Evolutionary conservation across 2,888 invertebrate genomes (phyloP).

Genomic region (Philereme vetulata): DNA sequence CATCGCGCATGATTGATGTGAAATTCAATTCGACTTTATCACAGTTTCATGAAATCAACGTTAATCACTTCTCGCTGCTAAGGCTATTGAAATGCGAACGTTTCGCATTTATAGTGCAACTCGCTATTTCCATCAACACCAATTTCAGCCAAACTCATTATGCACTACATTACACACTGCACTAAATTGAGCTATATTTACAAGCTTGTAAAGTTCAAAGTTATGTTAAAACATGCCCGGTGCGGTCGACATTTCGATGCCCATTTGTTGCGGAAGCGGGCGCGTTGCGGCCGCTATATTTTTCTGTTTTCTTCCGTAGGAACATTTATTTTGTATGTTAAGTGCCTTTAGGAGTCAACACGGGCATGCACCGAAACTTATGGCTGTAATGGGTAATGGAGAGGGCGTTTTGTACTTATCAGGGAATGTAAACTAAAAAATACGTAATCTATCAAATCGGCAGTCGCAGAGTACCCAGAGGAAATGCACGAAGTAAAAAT

Average conservation of each 20-base stretch:
- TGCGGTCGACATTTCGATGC: conserved; percentile 41
- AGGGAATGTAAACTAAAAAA: neutral
- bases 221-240: conserved; percentile 17
- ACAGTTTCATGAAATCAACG: conserved; percentile 1
- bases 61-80: conserved; percentile 3
- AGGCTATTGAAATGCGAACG: conserved; percentile 5
- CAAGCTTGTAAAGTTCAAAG: conserved; percentile 14
- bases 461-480: too few species aligned
- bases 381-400: conserved; percentile 21
- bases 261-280: conserved; percentile 50
- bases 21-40: neutral
- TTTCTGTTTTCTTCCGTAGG: conserved; percentile 45
- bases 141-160: conserved; percentile 33
- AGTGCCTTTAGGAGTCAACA: conserved; percentile 35
- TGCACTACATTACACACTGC: conserved; percentile 27
- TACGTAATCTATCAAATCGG: too few species aligned
- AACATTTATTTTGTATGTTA: conserved; percentile 45
- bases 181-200: conserved; percentile 29
- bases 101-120: conserved; percentile 11
- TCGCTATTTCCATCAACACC: conserved; percentile 20
- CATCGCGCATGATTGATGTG: neutral
- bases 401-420: conserved; percentile 13
- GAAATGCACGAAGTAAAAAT: too few species aligned
- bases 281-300: conserved; percentile 50
- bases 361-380: conserved; percentile 21